Conservation (phyloP, 1,140 invertebrate species). For the Lysiphlebus fabarum region DNA sequence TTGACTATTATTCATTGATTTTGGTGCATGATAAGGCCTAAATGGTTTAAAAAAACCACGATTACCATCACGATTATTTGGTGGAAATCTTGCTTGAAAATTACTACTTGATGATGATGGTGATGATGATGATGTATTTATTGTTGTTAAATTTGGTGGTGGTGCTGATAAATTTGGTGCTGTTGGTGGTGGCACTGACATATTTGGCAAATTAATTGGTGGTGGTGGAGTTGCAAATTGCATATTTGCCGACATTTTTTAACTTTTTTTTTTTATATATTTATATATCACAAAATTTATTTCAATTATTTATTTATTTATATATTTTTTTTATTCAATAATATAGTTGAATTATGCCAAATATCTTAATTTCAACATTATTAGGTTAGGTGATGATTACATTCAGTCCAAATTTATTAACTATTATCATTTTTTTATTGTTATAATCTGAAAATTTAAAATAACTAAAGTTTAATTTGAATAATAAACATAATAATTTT, state of each 20-base stretch:
- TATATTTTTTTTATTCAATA: too few relatives aligned
- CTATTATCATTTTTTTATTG: too few relatives aligned
- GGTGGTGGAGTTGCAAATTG: constrained; percentile 51
- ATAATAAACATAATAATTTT: too few relatives aligned
- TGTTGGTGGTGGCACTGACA: constrained; percentile 51
- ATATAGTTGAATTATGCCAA: too few relatives aligned
- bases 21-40: constrained; percentile 53
- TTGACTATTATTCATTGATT: constrained; percentile 45
- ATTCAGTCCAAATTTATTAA: too few relatives aligned
- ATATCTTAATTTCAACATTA: too few relatives aligned
- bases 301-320: too few relatives aligned
- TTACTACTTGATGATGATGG: constrained; percentile 30
- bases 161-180: constrained; percentile 51
- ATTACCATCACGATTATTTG: constrained; percentile 42
- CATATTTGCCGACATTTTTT: constrained; percentile 41
- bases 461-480: too few relatives aligned
- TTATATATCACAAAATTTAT: too few relatives aligned
- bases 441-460: too few relatives aligned
- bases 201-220: constrained; percentile 49
- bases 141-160: constrained; percentile 50
- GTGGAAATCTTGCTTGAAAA: too few relatives aligned
- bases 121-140: constrained; percentile 50
- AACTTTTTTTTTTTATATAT: not conserved
- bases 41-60: constrained; percentile 54
- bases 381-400: too few relatives aligned